Conservation (phyloP, 2,113 vertebrate species). For the Perccottus glenii region DNA sequence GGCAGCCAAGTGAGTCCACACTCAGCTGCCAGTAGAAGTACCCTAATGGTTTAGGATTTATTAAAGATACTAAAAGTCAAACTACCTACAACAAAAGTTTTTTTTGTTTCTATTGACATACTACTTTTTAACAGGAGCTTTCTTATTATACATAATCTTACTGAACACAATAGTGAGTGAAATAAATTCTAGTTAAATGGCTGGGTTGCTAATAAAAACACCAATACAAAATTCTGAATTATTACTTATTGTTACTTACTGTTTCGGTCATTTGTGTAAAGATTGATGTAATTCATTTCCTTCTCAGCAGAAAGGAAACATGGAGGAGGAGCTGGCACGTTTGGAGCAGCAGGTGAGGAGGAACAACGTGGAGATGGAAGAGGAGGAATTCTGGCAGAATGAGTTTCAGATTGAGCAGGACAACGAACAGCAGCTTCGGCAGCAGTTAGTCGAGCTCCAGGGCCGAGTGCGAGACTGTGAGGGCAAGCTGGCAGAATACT, state of each 20-base stretch:
- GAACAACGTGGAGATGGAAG: slow-evolving; percentile 90
- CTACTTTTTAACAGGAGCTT: too few species aligned
- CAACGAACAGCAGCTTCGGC: slow-evolving; percentile 89
- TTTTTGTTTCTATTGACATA: too few species aligned
- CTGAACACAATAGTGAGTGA: too few species aligned
- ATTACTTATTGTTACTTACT: too few species aligned
- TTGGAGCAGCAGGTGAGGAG: slow-evolving; percentile 90
- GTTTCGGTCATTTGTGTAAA: background rate
- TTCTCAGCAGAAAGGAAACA: slow-evolving; percentile 35
- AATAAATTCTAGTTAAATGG: too few species aligned
- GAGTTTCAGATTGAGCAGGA: slow-evolving; percentile 94
- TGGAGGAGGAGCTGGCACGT: slow-evolving; percentile 88
- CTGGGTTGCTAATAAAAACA: too few species aligned
- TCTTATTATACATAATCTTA: too few species aligned
- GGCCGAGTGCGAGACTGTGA: slow-evolving; percentile 86
- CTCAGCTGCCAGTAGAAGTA: slow-evolving; percentile 10
- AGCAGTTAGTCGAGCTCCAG: slow-evolving; percentile 88
- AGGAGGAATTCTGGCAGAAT: slow-evolving; percentile 96
- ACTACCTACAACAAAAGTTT: too few species aligned
- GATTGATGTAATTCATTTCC: background rate
- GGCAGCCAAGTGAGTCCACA: slow-evolving; percentile 45
- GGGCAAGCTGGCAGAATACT: slow-evolving; percentile 84
- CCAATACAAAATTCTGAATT: too few species aligned
- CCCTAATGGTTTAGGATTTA: too few species aligned
- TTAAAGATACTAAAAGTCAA: too few species aligned